A percentile compares a stretch with the other conserved stretches of the same genome.
These are phyloP conservation scores for Stenichneumon culpator DNA, from an alignment of 2,888 invertebrate species.

Conservation along the genomic window DNA sequence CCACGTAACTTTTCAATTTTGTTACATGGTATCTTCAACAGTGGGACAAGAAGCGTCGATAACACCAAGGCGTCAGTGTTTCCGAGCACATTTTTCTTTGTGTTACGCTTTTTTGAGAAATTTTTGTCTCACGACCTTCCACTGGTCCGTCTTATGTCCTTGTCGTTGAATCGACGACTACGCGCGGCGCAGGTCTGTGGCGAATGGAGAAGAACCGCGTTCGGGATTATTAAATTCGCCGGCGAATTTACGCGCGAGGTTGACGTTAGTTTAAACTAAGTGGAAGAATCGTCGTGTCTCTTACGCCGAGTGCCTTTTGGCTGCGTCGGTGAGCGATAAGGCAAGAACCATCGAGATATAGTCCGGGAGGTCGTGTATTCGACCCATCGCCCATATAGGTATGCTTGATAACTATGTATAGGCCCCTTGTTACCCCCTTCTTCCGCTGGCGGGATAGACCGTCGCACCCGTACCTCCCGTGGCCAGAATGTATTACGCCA, in stretches of 20 bases:
- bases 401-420: slow-evolving; percentile 7
- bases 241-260: slow-evolving; percentile 9
- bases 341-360: slow-evolving; percentile 1
- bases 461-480: slow-evolving; percentile 33
- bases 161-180: neutral
- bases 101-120: too few relatives aligned
- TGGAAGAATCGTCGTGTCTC: neutral
- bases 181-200: neutral
- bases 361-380: neutral
- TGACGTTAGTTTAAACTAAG: slow-evolving; percentile 4
- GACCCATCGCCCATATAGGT: neutral
- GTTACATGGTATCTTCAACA: neutral
- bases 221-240: slow-evolving; percentile 31
- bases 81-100: neutral
- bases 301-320: neutral
- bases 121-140: neutral
- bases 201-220: neutral
- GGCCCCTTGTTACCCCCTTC: slow-evolving; percentile 4
- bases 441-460: neutral
- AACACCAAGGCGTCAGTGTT: neutral
- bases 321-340: neutral
- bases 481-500: slow-evolving; percentile 59
- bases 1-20: slow-evolving; percentile 3
- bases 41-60: neutral
- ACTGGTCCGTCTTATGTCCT: neutral